Evolutionary conservation across 2,797 vertebrate genomes (phyloP).

Genomic region (Bryconaethiops microstoma): DNA sequence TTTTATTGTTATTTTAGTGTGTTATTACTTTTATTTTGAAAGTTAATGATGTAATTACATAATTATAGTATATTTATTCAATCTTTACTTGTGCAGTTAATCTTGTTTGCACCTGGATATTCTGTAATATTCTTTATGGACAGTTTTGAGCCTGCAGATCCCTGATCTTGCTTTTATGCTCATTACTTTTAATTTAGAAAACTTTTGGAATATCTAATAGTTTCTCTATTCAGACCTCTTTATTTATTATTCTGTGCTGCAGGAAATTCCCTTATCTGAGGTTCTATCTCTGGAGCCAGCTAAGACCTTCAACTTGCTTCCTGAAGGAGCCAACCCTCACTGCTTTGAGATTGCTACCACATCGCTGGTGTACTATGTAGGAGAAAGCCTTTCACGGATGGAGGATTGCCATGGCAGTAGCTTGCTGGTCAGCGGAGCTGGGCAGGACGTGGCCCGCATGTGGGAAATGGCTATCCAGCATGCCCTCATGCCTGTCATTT

Average conservation of each 20-base stretch:
- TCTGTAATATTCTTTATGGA: neutral
- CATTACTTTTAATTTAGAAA: neutral
- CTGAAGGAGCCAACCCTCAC: slow-evolving; percentile 86
- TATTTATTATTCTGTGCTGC: neutral
- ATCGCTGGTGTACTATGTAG: slow-evolving; percentile 89
- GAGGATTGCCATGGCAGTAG: slow-evolving; percentile 70
- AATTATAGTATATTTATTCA: neutral
- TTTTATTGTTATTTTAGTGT: too few relatives aligned
- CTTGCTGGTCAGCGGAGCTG: slow-evolving; percentile 85
- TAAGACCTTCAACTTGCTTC: slow-evolving; percentile 83
- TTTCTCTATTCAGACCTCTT: neutral
- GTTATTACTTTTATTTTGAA: too few relatives aligned
- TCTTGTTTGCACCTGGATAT: neutral
- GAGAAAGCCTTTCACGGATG: slow-evolving; percentile 82
- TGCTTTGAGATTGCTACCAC: slow-evolving; percentile 95
- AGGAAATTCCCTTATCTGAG: slow-evolving; percentile 98
- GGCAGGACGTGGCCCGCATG: slow-evolving; percentile 88
- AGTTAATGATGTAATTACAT: neutral
- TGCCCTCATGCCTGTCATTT: slow-evolving; percentile 93
- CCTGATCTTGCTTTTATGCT: neutral
- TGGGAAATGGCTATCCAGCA: slow-evolving; percentile 98
- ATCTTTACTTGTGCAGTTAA: neutral
- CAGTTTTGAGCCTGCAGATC: neutral
- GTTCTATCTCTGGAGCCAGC: slow-evolving; percentile 90
- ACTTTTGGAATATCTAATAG: neutral